phyloP scores from a whole-genome alignment of 2,113 vertebrate species.

The Anguilla japonica region DNA sequence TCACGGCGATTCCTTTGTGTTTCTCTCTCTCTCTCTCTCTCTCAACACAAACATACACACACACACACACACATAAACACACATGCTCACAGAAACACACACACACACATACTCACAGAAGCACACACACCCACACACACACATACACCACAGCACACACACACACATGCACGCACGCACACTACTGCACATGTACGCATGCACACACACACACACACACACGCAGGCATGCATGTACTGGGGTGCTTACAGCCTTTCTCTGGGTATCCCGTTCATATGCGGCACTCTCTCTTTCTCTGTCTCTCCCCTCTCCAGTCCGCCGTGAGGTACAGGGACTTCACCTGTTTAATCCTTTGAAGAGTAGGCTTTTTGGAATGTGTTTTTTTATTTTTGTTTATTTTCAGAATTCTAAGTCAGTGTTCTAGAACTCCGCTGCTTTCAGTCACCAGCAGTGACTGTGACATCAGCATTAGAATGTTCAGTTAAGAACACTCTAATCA shows the following conservation, averaged over 20 bases:
- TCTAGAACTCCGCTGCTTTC: no score
- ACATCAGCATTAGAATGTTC: no score
- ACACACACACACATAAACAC: not conserved
- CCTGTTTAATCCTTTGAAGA: slow-evolving; percentile 14
- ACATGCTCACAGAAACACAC: no score
- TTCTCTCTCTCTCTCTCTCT: not conserved
- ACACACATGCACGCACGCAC: not conserved
- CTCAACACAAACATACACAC: not conserved
- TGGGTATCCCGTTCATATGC: slow-evolving; percentile 13
- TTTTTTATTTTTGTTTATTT: no score
- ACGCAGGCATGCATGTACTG: not conserved
- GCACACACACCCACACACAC: no score
- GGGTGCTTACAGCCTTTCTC: not conserved
- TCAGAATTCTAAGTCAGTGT: no score
- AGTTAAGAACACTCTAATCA: no score
- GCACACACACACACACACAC: not conserved
- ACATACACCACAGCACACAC: no score
- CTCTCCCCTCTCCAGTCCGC: slow-evolving; percentile 1
- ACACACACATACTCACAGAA: no score
- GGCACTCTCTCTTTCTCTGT: not conserved
- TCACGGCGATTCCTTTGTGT: slow-evolving; percentile 16
- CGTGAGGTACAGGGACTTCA: slow-evolving; percentile 6
- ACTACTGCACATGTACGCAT: not conserved
- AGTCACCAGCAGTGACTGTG: no score
- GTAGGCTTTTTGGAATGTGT: no score